phyloP scores from a whole-genome alignment of 2,797 vertebrate species.

The Sebastiscus albofasciatus region DNA sequence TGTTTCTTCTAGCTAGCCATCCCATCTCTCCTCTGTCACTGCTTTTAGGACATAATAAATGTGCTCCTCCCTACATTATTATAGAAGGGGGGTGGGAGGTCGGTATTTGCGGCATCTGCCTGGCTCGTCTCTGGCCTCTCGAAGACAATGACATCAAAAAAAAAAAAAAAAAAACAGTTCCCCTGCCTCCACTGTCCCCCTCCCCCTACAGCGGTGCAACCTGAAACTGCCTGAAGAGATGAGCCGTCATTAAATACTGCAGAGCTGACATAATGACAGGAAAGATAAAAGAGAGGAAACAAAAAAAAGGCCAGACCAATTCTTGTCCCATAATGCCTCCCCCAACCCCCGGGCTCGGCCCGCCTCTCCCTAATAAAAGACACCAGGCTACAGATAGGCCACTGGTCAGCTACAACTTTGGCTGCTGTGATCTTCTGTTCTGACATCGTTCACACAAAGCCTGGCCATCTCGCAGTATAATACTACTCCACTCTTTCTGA shows the following conservation, averaged over 20 bases:
- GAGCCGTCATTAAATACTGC: constrained; percentile 84
- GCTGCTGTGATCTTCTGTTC: constrained; percentile 60
- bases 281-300: constrained; percentile 80
- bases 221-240: constrained; percentile 83
- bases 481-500: constrained; percentile 14
- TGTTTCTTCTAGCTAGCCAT: constrained; percentile 10
- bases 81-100: constrained; percentile 10
- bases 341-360: constrained; percentile 64
- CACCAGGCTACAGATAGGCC: constrained; percentile 61
- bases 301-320: constrained; percentile 78
- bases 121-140: constrained; percentile 58
- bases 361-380: constrained; percentile 75
- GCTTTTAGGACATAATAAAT: constrained; percentile 64
- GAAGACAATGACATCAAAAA: constrained; percentile 77
- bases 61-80: constrained; percentile 43
- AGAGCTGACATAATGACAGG: constrained; percentile 84
- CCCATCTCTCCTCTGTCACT: constrained; percentile 8
- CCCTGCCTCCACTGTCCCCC: constrained; percentile 54
- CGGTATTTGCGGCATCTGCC: constrained; percentile 74
- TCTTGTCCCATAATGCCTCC: constrained; percentile 75
- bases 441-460: constrained; percentile 52
- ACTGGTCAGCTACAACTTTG: constrained; percentile 70
- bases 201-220: constrained; percentile 75
- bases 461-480: constrained; percentile 31
- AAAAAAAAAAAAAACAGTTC: constrained; percentile 34